These are phyloP conservation scores for Balearica regulorum DNA, from an alignment of 2,797 vertebrate species.

Conservation along the genomic window DNA sequence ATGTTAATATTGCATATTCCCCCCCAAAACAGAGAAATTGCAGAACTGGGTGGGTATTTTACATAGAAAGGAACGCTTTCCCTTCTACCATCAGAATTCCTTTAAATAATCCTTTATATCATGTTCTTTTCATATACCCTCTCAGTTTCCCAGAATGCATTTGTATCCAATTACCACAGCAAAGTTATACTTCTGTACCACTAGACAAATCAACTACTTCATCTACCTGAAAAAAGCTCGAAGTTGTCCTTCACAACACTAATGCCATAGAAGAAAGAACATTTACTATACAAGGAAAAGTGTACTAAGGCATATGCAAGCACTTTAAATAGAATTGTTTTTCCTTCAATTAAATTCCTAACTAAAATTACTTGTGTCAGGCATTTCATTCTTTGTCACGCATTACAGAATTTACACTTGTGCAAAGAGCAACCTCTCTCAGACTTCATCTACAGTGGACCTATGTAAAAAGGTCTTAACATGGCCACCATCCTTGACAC, in stretches of 20 bases:
- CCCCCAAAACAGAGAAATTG: rapidly evolving
- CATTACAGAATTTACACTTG: neutral
- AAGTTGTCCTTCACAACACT: neutral
- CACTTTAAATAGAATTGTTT: neutral
- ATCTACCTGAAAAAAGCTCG: neutral
- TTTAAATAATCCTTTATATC: neutral
- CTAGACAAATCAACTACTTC: neutral
- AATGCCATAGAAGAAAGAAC: neutral
- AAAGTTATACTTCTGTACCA: neutral
- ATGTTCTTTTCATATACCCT: neutral
- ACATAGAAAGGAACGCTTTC: neutral
- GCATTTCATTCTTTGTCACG: neutral
- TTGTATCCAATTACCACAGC: neutral
- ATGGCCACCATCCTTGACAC: neutral
- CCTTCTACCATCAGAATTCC: neutral
- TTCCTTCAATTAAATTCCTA: neutral
- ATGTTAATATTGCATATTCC: neutral
- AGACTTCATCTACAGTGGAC: neutral
- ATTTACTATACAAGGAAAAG: neutral
- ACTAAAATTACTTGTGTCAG: neutral
- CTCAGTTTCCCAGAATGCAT: neutral
- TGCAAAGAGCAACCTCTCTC: neutral
- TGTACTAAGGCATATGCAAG: neutral
- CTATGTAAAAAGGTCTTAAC: neutral
- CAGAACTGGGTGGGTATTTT: neutral